A percentile compares a stretch with the other conserved stretches of the same genome.
phyloP scores from a whole-genome alignment of 2,797 vertebrate genomes.

The Geotrypetes seraphini region DNA sequence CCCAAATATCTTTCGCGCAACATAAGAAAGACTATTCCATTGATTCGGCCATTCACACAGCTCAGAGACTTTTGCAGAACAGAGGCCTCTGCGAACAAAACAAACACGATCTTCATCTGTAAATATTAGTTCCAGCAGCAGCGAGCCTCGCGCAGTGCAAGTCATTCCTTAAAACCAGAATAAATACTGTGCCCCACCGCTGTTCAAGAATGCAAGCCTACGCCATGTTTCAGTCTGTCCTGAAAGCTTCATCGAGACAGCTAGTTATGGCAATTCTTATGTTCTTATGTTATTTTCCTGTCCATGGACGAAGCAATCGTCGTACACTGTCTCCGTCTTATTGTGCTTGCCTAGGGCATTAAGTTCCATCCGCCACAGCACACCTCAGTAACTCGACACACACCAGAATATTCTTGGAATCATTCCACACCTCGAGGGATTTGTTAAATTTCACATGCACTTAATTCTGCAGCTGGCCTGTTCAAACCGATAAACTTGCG shows the following conservation, averaged over 20 bases:
- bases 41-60: too few species aligned
- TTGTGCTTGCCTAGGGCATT: constrained; percentile 73
- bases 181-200: constrained; percentile 42
- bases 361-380: constrained; percentile 70
- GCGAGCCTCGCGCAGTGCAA: constrained; percentile 29
- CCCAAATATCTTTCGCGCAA: too few species aligned
- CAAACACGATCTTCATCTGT: too few species aligned
- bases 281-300: too few species aligned
- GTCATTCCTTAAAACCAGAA: constrained; percentile 48
- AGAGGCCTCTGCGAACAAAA: too few species aligned
- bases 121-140: constrained; percentile 23
- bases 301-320: constrained; percentile 57
- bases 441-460: constrained; percentile 83
- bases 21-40: too few species aligned
- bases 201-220: constrained; percentile 40
- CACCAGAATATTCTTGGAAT: constrained; percentile 70
- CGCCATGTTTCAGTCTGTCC: constrained; percentile 42
- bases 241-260: constrained; percentile 60
- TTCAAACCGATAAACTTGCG: constrained; percentile 80
- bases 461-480: constrained; percentile 73
- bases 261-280: constrained; percentile 53
- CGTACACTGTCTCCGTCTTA: constrained; percentile 70
- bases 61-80: too few species aligned
- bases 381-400: constrained; percentile 72
- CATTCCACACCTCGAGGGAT: constrained; percentile 69